Evolutionary conservation across 2,797 vertebrate species (phyloP).

Genomic region (Knipowitschia caucasica): DNA sequence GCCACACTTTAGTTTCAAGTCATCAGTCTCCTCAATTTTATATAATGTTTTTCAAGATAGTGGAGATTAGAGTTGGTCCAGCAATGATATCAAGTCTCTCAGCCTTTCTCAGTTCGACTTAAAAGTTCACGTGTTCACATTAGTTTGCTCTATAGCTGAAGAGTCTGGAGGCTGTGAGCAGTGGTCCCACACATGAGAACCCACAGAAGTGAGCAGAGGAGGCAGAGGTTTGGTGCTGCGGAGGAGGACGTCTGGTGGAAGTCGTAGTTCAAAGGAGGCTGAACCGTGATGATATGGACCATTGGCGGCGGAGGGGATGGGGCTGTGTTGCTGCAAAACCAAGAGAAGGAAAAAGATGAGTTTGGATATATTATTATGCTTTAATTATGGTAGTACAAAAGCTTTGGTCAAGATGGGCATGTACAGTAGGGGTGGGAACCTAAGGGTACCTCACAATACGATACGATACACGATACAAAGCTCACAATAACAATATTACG

Average conservation of each 20-base stretch:
- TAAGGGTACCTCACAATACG: too few relatives aligned
- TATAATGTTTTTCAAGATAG: conserved; percentile 7
- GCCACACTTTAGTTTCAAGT: not conserved
- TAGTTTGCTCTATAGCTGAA: conserved; percentile 20
- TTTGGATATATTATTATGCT: not conserved
- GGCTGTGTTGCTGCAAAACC: conserved; percentile 62
- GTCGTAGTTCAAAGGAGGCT: conserved; percentile 60
- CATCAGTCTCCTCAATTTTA: conserved; percentile 10
- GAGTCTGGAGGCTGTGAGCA: conserved; percentile 24
- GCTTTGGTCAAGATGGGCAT: not conserved
- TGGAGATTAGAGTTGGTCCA: conserved; percentile 13
- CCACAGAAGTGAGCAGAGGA: conserved; percentile 12
- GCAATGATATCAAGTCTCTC: conserved; percentile 8
- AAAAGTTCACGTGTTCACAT: not conserved
- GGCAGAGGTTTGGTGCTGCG: conserved; percentile 35
- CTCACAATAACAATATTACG: too few relatives aligned
- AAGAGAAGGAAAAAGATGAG: not conserved
- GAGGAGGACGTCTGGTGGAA: conserved; percentile 54
- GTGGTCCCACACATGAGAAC: conserved; percentile 40
- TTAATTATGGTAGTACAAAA: too few relatives aligned
- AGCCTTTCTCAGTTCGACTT: conserved; percentile 15
- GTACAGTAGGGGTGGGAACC: too few relatives aligned
- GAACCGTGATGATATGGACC: conserved; percentile 77
- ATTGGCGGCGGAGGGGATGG: conserved; percentile 71
- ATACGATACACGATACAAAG: too few relatives aligned